phyloP scores from a whole-genome alignment of 2,888 invertebrate genomes.

The Ectemnius cavifrons region DNA sequence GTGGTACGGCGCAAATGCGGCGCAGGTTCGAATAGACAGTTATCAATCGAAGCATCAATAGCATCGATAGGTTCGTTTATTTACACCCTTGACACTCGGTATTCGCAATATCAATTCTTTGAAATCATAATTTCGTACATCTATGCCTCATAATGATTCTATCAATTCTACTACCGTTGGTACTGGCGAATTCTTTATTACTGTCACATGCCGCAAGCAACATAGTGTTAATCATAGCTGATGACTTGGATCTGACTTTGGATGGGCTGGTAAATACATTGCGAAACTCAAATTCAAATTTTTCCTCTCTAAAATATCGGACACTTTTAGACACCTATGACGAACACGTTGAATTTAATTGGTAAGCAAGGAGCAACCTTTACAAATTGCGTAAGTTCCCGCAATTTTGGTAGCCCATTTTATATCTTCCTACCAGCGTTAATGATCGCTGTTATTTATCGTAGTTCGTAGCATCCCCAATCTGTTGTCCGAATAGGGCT shows the following conservation, averaged over 20 bases:
- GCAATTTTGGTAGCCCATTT: neutral
- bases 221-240: conserved; percentile 88
- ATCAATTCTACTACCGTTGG: neutral
- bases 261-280: conserved; percentile 84
- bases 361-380: conserved; percentile 84
- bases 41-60: too few relatives aligned
- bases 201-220: conserved; percentile 77
- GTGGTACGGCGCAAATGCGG: too few relatives aligned
- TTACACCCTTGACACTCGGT: too few relatives aligned
- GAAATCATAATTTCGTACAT: too few relatives aligned
- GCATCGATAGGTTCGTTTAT: too few relatives aligned
- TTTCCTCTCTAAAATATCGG: conserved; percentile 16
- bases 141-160: too few relatives aligned
- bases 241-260: conserved; percentile 91
- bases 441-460: neutral
- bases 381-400: conserved; percentile 84
- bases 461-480: conserved; percentile 90
- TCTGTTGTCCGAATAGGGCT: conserved; percentile 95
- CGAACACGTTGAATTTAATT: conserved; percentile 82
- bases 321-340: conserved; percentile 82
- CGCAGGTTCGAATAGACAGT: too few relatives aligned
- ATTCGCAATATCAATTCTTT: too few relatives aligned
- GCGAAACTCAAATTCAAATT: conserved; percentile 45
- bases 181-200: conserved; percentile 24
- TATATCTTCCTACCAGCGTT: neutral